phyloP scores from a whole-genome alignment of 2,113 vertebrate genomes.

The Melanerpes formicivorus region DNA sequence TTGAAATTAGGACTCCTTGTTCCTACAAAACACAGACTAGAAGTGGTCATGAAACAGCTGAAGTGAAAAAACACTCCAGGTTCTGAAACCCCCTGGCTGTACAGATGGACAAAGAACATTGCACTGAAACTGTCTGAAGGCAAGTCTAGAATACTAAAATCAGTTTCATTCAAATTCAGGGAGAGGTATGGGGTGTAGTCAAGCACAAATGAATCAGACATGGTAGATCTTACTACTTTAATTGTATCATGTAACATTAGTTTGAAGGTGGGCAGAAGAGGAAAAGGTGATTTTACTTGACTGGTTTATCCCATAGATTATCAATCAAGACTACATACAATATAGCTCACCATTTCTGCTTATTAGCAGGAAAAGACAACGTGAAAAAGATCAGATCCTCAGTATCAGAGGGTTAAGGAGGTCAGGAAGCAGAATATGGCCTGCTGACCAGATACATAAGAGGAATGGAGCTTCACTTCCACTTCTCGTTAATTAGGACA shows the following conservation, averaged over 20 bases:
- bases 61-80: background rate
- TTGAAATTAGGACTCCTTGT: background rate
- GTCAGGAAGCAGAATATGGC: background rate
- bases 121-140: background rate
- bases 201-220: background rate
- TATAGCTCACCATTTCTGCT: background rate
- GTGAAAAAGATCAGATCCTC: background rate
- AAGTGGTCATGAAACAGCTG: background rate
- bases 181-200: rapidly evolving
- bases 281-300: background rate
- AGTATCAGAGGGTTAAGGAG: background rate
- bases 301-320: background rate
- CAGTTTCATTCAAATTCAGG: background rate
- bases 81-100: background rate
- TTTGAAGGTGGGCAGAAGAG: background rate
- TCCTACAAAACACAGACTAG: background rate
- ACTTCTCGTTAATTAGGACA: background rate
- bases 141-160: background rate
- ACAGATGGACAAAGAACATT: background rate
- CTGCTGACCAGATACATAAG: background rate
- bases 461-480: background rate
- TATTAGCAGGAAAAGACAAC: background rate
- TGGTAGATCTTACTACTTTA: background rate
- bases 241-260: background rate
- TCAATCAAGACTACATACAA: background rate